Conservation (phyloP, 2,888 invertebrate genomes). For the Sabellastarte sp. region DNA sequence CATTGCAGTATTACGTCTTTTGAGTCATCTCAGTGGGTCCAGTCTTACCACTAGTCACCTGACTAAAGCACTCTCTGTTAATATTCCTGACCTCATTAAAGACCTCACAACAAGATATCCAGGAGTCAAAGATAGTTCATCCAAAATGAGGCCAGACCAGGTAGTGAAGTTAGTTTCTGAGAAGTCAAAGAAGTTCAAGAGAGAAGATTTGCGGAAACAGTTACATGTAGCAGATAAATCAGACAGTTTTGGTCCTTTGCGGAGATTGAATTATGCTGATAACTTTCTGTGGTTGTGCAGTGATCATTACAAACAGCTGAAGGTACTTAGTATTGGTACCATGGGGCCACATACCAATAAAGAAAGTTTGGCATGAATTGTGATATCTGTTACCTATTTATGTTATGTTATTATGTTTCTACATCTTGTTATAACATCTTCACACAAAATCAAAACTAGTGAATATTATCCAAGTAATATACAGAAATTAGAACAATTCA, state of each 20-base stretch:
- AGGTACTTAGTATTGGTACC: conserved; percentile 14
- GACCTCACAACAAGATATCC: conserved; percentile 19
- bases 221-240: conserved; percentile 20
- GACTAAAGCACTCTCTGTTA: conserved; percentile 15
- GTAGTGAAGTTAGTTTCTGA: conserved; percentile 7
- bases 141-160: conserved; percentile 4
- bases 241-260: conserved; percentile 20
- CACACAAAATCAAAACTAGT: too few species aligned
- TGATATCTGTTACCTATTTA: too few species aligned
- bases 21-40: conserved; percentile 15
- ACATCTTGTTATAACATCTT: too few species aligned
- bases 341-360: background rate
- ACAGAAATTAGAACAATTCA: too few species aligned
- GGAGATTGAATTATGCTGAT: conserved; percentile 16
- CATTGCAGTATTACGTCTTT: conserved; percentile 19
- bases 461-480: too few species aligned
- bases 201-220: conserved; percentile 17
- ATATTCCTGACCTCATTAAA: conserved; percentile 18
- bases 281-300: conserved; percentile 25
- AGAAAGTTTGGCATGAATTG: background rate
- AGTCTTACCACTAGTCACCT: conserved; percentile 14
- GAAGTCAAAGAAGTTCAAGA: background rate
- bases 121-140: conserved; percentile 11
- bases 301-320: conserved; percentile 25
- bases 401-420: too few species aligned